Evolutionary conservation across 2,888 invertebrate genomes (phyloP), one percentile per base, ranked within the genome.

Genomic region (Protonemura montana): DNA sequence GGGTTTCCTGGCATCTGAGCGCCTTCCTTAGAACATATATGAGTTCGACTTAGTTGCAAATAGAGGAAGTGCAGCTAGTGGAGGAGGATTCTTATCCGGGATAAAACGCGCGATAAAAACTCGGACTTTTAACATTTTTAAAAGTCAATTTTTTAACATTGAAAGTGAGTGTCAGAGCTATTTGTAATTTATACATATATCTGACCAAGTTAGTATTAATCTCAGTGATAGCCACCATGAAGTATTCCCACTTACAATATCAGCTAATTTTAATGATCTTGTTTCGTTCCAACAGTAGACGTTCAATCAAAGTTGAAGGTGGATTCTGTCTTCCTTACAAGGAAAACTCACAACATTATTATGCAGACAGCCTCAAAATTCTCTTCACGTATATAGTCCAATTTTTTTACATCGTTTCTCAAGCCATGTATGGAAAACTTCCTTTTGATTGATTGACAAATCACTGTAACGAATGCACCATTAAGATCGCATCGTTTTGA

Each of bases 311-410:
- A 2, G 59, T 59, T 59, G 16, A 59, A 59, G 59, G 21, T 59
- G 21, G 13, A 59, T 2, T 16, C 59, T 16, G 59, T 59, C 21
- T 3, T 59, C 59, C 59, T 59, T 59, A 59, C 3, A 59, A 59
- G 59, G 59, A 10, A 16, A 16, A 59, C 59, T 59, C 59, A 59
- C 59, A 59, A 59, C 59, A 59, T 59, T 59, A 59, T 59, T 21
- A 59, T 59, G 59, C 59, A 59, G 59, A 21, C 59, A 59, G 59
- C 59, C 59, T 59, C 59, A 59, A 59, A 59, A 59, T 59, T 59
- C 59, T 59, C 21, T 59, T 21, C 59, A 59, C 59, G 59, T 59
- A 21, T 59, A 59, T 59, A 59, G 59, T 16, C 16, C 59, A 21
- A 59, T 59, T 59, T 59, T n/a, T 59, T 59, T 59, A 59, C 21